Evolutionary conservation across 1,140 invertebrate genomes (phyloP).

Genomic region (Paramacrobiotus metropolitanus): DNA sequence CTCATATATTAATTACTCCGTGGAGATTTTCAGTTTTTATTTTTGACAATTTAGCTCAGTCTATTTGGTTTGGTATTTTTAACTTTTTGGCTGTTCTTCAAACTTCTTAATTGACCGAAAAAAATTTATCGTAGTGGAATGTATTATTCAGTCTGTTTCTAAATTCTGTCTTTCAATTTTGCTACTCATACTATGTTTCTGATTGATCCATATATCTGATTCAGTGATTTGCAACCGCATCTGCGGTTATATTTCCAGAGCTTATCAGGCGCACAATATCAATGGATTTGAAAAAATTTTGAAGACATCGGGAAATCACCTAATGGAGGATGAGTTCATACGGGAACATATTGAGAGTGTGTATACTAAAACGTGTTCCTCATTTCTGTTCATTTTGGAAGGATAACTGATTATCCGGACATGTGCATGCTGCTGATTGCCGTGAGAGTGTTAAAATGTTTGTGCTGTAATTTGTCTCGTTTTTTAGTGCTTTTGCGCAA

Average conservation of each 20-base stretch:
- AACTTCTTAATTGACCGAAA: too few species aligned
- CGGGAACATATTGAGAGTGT: slow-evolving; percentile 85
- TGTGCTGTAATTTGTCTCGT: slow-evolving; percentile 9
- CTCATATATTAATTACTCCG: too few species aligned
- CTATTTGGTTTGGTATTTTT: too few species aligned
- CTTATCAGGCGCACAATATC: slow-evolving; percentile 98
- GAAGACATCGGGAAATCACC: slow-evolving; percentile 76
- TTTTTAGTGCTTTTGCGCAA: slow-evolving; percentile 50
- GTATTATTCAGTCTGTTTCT: slow-evolving; percentile 8
- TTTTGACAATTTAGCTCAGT: too few species aligned
- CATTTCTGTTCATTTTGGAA: too few species aligned
- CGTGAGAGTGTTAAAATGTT: neutral
- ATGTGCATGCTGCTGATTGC: too few species aligned
- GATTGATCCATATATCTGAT: too few species aligned
- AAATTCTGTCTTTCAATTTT: neutral
- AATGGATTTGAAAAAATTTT: slow-evolving; percentile 94
- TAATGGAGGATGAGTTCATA: slow-evolving; percentile 99
- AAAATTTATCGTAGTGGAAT: too few species aligned
- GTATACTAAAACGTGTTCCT: too few species aligned
- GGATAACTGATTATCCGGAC: too few species aligned
- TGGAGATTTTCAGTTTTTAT: neutral
- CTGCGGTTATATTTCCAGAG: slow-evolving; percentile 22
- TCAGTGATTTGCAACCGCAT: too few species aligned
- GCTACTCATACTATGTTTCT: slow-evolving; percentile 6
- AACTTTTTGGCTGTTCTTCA: too few species aligned